Evolutionary conservation across 2,888 invertebrate species (phyloP).

Genomic region (Athetis lepigone): DNA sequence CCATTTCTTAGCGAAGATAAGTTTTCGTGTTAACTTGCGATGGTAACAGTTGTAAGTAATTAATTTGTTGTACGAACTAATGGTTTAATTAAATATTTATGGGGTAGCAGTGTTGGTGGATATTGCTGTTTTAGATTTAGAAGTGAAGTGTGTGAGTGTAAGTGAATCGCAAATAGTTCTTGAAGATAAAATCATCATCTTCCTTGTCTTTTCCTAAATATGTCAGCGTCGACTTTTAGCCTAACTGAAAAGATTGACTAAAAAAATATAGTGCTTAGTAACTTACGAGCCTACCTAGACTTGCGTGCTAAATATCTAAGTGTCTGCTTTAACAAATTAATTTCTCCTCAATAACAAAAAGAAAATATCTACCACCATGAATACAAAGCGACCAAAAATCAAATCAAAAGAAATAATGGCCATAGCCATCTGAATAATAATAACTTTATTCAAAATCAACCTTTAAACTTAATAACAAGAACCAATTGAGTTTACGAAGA

Average conservation of each 20-base stretch:
- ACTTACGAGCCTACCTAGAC: too few species aligned
- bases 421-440: conserved; percentile 42
- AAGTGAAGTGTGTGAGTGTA: too few species aligned
- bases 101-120: too few species aligned
- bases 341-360: too few species aligned
- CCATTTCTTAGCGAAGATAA: conserved; percentile 56
- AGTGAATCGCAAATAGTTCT: too few species aligned
- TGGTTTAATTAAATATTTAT: conserved; percentile 25
- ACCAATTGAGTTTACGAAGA: conserved; percentile 73
- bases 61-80: conserved; percentile 21
- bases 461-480: conserved; percentile 65
- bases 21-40: conserved; percentile 51
- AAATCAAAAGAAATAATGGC: conserved; percentile 35
- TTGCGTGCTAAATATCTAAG: too few species aligned
- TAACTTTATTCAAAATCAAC: conserved; percentile 54
- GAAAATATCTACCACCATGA: neutral
- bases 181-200: too few species aligned
- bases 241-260: too few species aligned
- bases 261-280: too few species aligned
- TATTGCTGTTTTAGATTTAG: neutral
- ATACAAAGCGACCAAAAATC: conserved; percentile 1
- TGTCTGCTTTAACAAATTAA: too few species aligned
- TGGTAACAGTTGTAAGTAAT: conserved; percentile 24
- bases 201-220: too few species aligned
- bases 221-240: too few species aligned